A percentile compares a stretch with the other conserved stretches of the same genome.
Conservation (phyloP, 2,888 invertebrate species). For the Chalcosyrphus nemorum region DNA sequence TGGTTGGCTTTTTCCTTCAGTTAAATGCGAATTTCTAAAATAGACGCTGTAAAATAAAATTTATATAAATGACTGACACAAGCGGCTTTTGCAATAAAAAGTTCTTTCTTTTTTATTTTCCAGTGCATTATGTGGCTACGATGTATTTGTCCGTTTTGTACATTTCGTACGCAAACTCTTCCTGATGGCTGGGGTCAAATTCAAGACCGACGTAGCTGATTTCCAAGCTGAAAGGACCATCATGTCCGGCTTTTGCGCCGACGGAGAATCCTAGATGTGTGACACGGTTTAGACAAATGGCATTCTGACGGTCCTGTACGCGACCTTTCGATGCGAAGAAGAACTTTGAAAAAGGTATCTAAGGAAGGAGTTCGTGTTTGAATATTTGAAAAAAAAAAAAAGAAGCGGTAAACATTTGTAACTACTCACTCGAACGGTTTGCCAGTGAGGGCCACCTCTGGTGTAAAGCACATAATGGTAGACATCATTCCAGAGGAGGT, state of each 20-base stretch:
- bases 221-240: conserved; percentile 94
- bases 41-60: conserved; percentile 35
- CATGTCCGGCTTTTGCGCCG: conserved; percentile 87
- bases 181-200: conserved; percentile 89
- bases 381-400: not conserved
- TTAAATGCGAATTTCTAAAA: not conserved
- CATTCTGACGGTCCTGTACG: conserved; percentile 90
- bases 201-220: conserved; percentile 96
- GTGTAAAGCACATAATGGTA: conserved; percentile 94
- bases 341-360: conserved; percentile 97
- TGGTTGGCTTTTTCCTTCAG: not conserved
- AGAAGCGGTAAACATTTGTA: no score
- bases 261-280: conserved; percentile 92
- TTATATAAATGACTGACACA: conserved; percentile 43
- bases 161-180: conserved; percentile 97
- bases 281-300: conserved; percentile 85
- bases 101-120: conserved; percentile 33
- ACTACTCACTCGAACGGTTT: conserved; percentile 88
- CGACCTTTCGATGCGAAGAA: conserved; percentile 91
- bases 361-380: not conserved
- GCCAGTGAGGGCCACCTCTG: conserved; percentile 99
- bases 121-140: conserved; percentile 85
- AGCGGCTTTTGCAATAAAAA: conserved; percentile 17
- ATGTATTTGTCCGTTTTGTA: conserved; percentile 88
- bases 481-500: conserved; percentile 94